These are phyloP conservation scores for Alsophila aescularia DNA, from an alignment of 2,888 invertebrate genomes.

Conservation along the genomic window DNA sequence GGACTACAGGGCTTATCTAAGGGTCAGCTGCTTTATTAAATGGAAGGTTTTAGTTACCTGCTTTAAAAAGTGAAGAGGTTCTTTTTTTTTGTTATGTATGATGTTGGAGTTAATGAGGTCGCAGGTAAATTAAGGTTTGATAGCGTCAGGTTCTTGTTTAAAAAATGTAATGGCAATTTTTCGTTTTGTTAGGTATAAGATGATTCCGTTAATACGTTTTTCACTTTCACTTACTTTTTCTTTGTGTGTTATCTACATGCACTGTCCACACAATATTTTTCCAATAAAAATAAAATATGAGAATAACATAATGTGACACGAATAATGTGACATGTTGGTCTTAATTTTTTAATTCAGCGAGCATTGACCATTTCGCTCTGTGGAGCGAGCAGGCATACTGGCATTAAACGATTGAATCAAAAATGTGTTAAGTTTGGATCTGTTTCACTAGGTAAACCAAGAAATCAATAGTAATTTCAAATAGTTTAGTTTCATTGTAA, in stretches of 20 bases:
- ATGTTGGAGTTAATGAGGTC: slow-evolving; percentile 15
- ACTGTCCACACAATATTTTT: slow-evolving; percentile 25
- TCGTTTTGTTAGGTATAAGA: no score
- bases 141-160: neutral
- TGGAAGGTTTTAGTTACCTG: slow-evolving; percentile 33
- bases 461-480: neutral
- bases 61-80: no score
- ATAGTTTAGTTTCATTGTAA: no score
- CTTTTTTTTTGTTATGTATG: slow-evolving; percentile 23
- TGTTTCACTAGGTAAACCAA: slow-evolving; percentile 1
- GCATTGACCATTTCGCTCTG: slow-evolving; percentile 48
- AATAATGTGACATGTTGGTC: slow-evolving; percentile 39
- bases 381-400: slow-evolving; percentile 27
- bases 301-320: slow-evolving; percentile 33
- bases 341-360: slow-evolving; percentile 51
- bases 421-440: slow-evolving; percentile 18
- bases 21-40: slow-evolving; percentile 47
- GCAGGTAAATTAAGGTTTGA: slow-evolving; percentile 11
- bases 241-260: no score
- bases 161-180: no score
- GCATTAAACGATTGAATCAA: slow-evolving; percentile 43
- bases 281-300: slow-evolving; percentile 32
- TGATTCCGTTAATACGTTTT: no score
- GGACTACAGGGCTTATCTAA: slow-evolving; percentile 46
- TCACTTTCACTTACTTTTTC: no score